A percentile compares a stretch with the other conserved stretches of the same genome.
These are phyloP conservation scores for Pecten maximus DNA, from an alignment of 2,888 invertebrate species.

Conservation along the genomic window DNA sequence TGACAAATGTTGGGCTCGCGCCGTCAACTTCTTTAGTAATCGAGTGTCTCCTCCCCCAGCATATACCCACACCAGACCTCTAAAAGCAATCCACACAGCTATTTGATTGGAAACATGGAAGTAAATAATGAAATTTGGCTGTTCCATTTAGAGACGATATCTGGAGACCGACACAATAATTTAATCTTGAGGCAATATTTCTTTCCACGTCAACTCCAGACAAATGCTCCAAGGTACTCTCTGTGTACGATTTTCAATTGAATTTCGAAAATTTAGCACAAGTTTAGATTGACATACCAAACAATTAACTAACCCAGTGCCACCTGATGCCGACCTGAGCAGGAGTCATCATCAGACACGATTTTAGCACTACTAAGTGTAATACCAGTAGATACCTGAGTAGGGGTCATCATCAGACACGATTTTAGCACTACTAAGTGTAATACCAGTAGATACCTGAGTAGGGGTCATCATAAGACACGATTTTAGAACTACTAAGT, in stretches of 20 bases:
- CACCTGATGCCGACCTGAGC: not conserved
- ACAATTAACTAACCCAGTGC: not conserved
- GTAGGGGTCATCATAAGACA: no score
- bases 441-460: no score
- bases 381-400: no score
- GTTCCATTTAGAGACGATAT: constrained; percentile 29
- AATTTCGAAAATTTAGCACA: not conserved
- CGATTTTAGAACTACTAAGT: no score
- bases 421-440: no score
- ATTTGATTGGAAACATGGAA: constrained; percentile 35
- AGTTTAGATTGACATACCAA: not conserved
- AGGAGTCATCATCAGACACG: no score
- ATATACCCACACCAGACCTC: not conserved
- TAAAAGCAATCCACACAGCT: not conserved
- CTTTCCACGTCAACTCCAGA: not conserved
- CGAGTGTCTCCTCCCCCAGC: not conserved
- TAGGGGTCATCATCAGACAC: no score
- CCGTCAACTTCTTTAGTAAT: not conserved
- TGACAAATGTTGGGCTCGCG: not conserved
- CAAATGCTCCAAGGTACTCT: not conserved
- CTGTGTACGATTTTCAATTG: not conserved
- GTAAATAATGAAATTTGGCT: not conserved
- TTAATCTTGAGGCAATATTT: not conserved
- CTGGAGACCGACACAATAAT: not conserved
- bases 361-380: no score